Conservation (phyloP, 2,797 vertebrate species). For the Coreius guichenoti region DNA sequence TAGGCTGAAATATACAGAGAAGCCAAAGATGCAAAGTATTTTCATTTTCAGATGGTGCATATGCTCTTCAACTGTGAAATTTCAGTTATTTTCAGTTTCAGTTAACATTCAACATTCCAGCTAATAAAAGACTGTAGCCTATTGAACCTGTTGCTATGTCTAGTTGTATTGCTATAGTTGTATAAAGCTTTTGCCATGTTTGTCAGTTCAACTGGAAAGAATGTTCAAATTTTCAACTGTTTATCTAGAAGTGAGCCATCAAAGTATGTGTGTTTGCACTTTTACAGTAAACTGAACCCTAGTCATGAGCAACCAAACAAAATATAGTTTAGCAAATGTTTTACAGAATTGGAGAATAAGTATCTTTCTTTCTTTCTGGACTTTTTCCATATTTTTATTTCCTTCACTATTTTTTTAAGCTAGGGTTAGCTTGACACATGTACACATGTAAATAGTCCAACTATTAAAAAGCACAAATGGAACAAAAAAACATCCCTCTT, state of each 20-base stretch:
- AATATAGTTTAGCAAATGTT: background rate
- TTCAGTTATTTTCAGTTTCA: too few relatives aligned
- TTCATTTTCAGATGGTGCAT: background rate
- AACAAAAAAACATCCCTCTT: too few relatives aligned
- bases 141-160: background rate
- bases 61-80: conserved; percentile 14
- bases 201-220: background rate
- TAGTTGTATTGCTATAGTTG: background rate
- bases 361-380: background rate
- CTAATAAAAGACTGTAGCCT: background rate
- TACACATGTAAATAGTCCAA: background rate
- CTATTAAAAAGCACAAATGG: background rate
- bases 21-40: conserved; percentile 12
- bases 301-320: background rate
- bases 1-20: conserved; percentile 23
- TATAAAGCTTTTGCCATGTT: background rate
- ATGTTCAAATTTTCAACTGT: background rate
- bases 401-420: too few relatives aligned
- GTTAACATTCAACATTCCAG: background rate
- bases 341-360: background rate
- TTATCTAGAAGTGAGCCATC: background rate
- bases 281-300: too few relatives aligned
- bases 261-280: background rate
- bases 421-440: background rate
- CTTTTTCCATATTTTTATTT: background rate